Evolutionary conservation across 2,113 vertebrate genomes (phyloP), one percentile per base, ranked within the genome.

Genomic region (Alethe diademata): DNA sequence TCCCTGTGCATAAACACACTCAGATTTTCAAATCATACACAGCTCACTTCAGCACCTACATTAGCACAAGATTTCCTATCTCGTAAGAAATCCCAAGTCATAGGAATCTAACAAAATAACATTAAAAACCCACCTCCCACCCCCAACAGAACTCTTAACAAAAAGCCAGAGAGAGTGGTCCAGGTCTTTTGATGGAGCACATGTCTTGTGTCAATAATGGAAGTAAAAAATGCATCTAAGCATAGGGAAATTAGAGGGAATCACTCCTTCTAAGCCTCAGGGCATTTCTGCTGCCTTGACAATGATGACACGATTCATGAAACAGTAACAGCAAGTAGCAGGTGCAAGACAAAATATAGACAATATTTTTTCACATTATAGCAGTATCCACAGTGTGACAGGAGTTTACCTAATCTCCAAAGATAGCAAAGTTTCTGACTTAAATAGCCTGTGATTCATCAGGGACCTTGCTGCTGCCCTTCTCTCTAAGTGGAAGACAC

Each of bases 331-430:
- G 57, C 47, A 82, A 81, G 29, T 12, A 74, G 60, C 60, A 78
- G 42, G 61, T 56, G n/a, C 31, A 74, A 57, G 40, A 51, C 31
- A 57, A 78, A 78, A 83, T n/a, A 67, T 0, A 89, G 66, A 56
- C 42, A 24, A 43, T 20, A 5, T 7, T 78, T 81, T 76, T 94
- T 72, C 70, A 53, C 9, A 50, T n/a, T 64, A 51, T 33, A 92
- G 62, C 60, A 81, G 69, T 40, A 54, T 54, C 43, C 67, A 29
- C 47, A 90, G 62, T 12, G 40, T 57, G 56, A 48, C 84, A 91
- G 82, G 66, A 79, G 72, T 25, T 92, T 89, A 82, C 66, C 53
- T 86, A 72, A 86, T 76, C 45, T 42, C 36, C 54, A 74, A 28
- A 71, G 38, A 60, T 31, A 75, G 22, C 22, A 23, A 23, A 76